Base-by-base conservation (phyloP, 2,113 vertebrate species). In the Sardina pilchardus region DNA sequence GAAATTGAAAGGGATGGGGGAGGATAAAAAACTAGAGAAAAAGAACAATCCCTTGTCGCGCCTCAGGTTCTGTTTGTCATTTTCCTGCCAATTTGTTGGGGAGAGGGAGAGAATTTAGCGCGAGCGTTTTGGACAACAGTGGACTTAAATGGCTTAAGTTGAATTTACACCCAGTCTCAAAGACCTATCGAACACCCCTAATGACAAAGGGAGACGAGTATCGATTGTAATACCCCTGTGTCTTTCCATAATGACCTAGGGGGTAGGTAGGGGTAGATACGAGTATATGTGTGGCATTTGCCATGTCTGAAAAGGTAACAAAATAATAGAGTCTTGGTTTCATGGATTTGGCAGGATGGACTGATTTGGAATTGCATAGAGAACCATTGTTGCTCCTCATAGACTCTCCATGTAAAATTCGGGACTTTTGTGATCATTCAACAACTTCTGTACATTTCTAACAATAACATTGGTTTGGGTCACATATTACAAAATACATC, bases 21-120 rank as follows among this genome's bases (percentile, higher is more conserved):
- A 10, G 34, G 44, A 39, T 19, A 82, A 9, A 67, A 45, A 59
- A 24, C n/a, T 6, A 26, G 24, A 84, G 71, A 36, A 24, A 34
- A 42, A 48, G 71, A 81, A 53, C 78, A 42, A 63, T 78, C 71
- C 71, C 71, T 78, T 34, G 30, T 78, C 30, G 5, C 71, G 34
- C 71, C 71, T 78, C 71, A 36, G 71, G 71, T 36, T 36, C 71
- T 36, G 71, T 78, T 78, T 78, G 71, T 78, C 71, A 78, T 78
- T 78, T 78, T 78, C 71, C 71, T 78, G 71, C 71, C 71, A 78
- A 78, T 78, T 78, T 78, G 71, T 78, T 78, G 26, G 71, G 71
- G n/a, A 59, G 67, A 53, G 26, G 39, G 82, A 24, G 8, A 81
- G 36, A 39, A 78, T 78, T 78, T 78, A 78, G 30, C 39, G 30